Conservation (phyloP, 2,888 invertebrate species). For the Halictus ligatus region DNA sequence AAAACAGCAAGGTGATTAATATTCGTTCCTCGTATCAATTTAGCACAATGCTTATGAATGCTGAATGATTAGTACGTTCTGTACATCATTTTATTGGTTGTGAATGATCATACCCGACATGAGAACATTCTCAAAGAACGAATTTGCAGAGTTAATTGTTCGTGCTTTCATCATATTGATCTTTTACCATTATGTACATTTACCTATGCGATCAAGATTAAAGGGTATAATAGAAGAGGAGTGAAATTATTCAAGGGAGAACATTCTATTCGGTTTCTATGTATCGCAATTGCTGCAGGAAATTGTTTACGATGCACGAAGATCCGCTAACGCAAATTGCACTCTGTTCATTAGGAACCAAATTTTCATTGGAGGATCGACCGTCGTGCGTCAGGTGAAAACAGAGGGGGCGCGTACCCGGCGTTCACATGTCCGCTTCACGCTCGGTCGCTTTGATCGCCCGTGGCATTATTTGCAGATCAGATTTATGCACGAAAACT, state of each 20-base stretch:
- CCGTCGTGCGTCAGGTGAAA: slow-evolving; percentile 9
- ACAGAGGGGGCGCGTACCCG: slow-evolving; percentile 17
- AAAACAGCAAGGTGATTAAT: too few species aligned
- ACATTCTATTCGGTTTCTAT: background rate
- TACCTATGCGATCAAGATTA: too few species aligned
- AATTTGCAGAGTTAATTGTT: background rate
- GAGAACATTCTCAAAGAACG: background rate
- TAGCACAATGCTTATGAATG: too few species aligned
- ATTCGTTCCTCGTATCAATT: too few species aligned
- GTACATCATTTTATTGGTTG: too few species aligned
- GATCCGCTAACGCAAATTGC: background rate
- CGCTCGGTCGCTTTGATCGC: slow-evolving; percentile 52
- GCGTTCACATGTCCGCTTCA: slow-evolving; percentile 39
- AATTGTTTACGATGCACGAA: background rate
- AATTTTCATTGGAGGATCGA: slow-evolving; percentile 28
- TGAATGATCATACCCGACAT: too few species aligned
- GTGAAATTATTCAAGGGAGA: background rate
- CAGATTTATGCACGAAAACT: slow-evolving; percentile 62
- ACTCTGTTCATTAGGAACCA: background rate
- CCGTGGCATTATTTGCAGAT: slow-evolving; percentile 57
- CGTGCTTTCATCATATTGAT: background rate
- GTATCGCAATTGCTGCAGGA: background rate
- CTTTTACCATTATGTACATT: background rate
- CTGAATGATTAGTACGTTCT: too few species aligned
- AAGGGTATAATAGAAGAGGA: too few species aligned